Conservation (phyloP, 30 jellyfish, hydroid and myxozoan genomes). For the Aurelia aurita complex sp. Pacific region DNA sequence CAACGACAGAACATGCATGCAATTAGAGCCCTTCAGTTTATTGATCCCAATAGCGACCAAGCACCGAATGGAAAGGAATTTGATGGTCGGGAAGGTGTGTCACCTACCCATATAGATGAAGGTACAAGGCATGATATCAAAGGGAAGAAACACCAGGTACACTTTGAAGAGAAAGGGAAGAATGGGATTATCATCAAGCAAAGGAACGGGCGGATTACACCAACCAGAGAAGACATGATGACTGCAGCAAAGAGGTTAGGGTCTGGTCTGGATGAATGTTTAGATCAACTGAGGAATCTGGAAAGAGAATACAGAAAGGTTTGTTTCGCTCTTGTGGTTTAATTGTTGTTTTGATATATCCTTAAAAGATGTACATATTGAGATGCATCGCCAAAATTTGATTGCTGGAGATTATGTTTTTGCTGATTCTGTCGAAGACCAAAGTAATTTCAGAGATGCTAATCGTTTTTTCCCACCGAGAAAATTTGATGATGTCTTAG, state of each 20-base stretch:
- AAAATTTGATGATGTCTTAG: no score
- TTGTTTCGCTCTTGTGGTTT: not conserved
- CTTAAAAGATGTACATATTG: no score
- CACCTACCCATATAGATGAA: slow-evolving; percentile 28
- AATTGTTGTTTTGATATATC: no score
- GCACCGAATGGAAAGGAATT: slow-evolving; percentile 21
- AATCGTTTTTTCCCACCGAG: no score
- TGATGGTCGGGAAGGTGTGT: slow-evolving; percentile 20
- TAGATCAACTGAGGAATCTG: slow-evolving; percentile 88
- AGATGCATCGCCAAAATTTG: no score
- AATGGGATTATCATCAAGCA: slow-evolving; percentile 25
- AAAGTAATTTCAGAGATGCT: no score
- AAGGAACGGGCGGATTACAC: slow-evolving; percentile 28
- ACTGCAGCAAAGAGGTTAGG: slow-evolving; percentile 87
- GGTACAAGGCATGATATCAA: not conserved
- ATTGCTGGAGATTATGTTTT: no score
- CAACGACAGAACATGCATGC: slow-evolving; percentile 64
- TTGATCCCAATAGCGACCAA: slow-evolving; percentile 25
- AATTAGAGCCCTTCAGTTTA: slow-evolving; percentile 63
- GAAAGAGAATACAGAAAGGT: slow-evolving; percentile 96
- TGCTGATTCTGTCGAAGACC: no score
- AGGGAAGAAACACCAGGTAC: slow-evolving; percentile 54
- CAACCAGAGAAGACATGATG: slow-evolving; percentile 47
- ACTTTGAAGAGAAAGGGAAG: slow-evolving; percentile 63
- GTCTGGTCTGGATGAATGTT: slow-evolving; percentile 87